phyloP scores from a whole-genome alignment of 1,140 invertebrate species.

The Episyrphus balteatus region DNA sequence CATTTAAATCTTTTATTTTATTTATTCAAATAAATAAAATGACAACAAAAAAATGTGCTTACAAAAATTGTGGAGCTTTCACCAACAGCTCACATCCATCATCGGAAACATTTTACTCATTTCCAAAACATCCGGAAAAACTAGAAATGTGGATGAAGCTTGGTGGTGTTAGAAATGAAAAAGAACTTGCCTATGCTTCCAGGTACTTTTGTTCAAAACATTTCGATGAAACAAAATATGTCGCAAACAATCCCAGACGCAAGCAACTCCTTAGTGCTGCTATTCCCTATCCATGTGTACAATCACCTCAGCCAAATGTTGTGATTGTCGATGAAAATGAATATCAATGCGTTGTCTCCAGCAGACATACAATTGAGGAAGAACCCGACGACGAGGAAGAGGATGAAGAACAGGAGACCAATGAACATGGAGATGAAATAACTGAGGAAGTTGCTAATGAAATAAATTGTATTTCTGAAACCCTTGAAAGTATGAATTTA shows the following conservation, averaged over 20 bases:
- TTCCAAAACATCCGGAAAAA: conserved; percentile 19
- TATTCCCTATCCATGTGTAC: conserved; percentile 14
- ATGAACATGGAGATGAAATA: not conserved
- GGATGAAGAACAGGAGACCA: not conserved
- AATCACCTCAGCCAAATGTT: no score
- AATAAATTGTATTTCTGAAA: no score
- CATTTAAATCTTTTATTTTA: no score
- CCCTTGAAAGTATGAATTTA: no score
- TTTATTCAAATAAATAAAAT: conserved; percentile 1
- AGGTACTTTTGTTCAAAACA: conserved; percentile 22
- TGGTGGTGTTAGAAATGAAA: conserved; percentile 16
- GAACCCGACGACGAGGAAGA: conserved; percentile 1
- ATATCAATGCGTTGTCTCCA: no score
- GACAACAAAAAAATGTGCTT: conserved; percentile 14
- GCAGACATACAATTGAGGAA: not conserved
- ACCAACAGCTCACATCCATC: conserved; percentile 5
- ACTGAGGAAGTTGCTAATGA: not conserved
- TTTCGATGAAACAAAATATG: conserved; percentile 17
- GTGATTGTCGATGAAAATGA: no score
- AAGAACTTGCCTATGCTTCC: conserved; percentile 7
- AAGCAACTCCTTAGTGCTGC: conserved; percentile 19
- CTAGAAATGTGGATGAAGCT: conserved; percentile 15
- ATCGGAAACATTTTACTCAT: conserved; percentile 16
- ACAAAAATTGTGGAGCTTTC: conserved; percentile 21
- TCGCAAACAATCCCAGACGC: conserved; percentile 15